A percentile compares a stretch with the other conserved stretches of the same genome.
phyloP scores from a whole-genome alignment of 2,888 invertebrate genomes.

The Acleris laterana region DNA sequence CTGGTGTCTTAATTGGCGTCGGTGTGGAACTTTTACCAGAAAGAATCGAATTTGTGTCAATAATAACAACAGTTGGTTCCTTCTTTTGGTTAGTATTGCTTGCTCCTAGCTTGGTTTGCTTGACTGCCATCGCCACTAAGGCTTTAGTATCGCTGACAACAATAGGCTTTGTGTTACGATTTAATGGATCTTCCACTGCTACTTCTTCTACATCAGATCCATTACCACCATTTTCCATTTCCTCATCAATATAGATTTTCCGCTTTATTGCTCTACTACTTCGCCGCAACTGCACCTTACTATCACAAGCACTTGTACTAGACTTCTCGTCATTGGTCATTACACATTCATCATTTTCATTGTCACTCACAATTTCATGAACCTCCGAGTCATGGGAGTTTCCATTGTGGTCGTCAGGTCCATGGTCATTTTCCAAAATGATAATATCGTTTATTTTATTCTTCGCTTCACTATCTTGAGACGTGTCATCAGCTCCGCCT shows the following conservation, averaged over 20 bases:
- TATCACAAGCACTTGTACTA: constrained; percentile 46
- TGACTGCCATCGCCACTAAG: constrained; percentile 88
- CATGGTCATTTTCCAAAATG: constrained; percentile 54
- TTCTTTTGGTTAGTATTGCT: constrained; percentile 79
- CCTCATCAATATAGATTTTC: constrained; percentile 80
- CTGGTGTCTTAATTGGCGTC: constrained; percentile 72
- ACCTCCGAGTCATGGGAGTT: constrained; percentile 59
- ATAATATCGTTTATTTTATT: constrained; percentile 55
- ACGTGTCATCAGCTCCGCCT: constrained; percentile 56
- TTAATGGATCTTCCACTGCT: constrained; percentile 82
- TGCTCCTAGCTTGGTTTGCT: constrained; percentile 58
- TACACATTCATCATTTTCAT: constrained; percentile 78
- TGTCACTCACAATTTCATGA: constrained; percentile 73
- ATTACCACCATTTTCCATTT: constrained; percentile 80
- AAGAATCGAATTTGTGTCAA: constrained; percentile 89
- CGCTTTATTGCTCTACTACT: constrained; percentile 78
- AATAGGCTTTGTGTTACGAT: constrained; percentile 70
- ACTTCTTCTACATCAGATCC: constrained; percentile 88
- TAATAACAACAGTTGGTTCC: constrained; percentile 90
- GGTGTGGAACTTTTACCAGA: constrained; percentile 85
- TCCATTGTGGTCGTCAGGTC: constrained; percentile 55
- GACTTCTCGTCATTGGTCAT: constrained; percentile 58
- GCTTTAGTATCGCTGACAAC: constrained; percentile 89
- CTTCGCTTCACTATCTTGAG: constrained; percentile 52
- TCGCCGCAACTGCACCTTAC: constrained; percentile 57